A percentile compares a stretch with the other conserved stretches of the same genome.
Conservation (phyloP, 1,140 invertebrate genomes). For the Drosophila takahashii region DNA sequence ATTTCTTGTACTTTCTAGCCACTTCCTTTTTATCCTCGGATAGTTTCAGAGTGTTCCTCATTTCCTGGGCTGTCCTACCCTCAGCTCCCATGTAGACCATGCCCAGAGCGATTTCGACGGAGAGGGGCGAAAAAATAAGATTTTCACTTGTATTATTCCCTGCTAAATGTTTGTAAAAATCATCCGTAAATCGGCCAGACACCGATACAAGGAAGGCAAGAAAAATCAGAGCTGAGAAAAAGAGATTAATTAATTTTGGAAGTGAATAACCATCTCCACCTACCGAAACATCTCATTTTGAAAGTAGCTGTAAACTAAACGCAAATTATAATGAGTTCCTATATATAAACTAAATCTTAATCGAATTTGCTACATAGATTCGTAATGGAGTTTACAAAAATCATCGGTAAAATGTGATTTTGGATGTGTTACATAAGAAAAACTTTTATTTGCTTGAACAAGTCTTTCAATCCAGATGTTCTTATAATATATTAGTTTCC, state of each 20-base stretch:
- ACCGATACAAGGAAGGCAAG: neutral
- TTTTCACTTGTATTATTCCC: conserved; percentile 77
- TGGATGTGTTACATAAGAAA: no score
- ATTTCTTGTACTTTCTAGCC: conserved; percentile 29
- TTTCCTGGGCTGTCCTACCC: conserved; percentile 85
- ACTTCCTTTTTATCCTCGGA: conserved; percentile 44
- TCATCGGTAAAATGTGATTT: no score
- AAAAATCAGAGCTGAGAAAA: neutral
- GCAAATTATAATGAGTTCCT: no score
- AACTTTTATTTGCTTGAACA: no score
- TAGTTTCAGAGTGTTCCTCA: conserved; percentile 85
- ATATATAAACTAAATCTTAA: no score
- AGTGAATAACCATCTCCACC: no score
- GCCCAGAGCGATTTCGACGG: conserved; percentile 86
- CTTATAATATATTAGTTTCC: no score
- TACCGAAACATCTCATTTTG: no score
- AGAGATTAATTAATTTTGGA: neutral
- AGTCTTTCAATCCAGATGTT: no score
- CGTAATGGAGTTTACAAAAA: no score
- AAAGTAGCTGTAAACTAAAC: no score
- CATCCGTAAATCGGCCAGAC: neutral
- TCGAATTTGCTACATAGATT: no score
- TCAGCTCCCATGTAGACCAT: conserved; percentile 86
- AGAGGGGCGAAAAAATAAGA: conserved; percentile 51
- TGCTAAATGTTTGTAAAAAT: neutral